phyloP scores from a whole-genome alignment of 2,888 invertebrate species.

The Eulithis prunata region DNA sequence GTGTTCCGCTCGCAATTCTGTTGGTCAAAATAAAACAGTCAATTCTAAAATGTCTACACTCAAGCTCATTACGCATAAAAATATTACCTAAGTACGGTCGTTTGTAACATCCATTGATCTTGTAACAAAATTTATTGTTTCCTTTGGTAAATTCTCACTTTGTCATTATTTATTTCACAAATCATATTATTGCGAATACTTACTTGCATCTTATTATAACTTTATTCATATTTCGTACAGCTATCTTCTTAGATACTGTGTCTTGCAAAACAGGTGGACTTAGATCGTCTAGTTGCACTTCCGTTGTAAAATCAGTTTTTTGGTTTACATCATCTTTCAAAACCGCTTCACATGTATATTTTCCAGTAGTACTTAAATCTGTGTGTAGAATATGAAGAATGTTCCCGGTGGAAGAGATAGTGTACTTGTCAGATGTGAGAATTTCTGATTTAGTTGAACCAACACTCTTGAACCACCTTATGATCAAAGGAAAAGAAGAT shows the following conservation, averaged over 20 bases:
- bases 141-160: too few relatives aligned
- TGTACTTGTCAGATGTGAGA: slow-evolving; percentile 22
- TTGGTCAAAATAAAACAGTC: not conserved
- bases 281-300: slow-evolving; percentile 26
- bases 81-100: too few relatives aligned
- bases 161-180: too few relatives aligned
- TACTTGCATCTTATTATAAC: slow-evolving; percentile 19
- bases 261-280: slow-evolving; percentile 17
- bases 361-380: slow-evolving; percentile 28
- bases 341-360: slow-evolving; percentile 36
- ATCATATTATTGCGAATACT: slow-evolving; percentile 3
- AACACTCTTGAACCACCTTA: slow-evolving; percentile 31
- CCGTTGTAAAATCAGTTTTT: slow-evolving; percentile 15
- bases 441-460: slow-evolving; percentile 6
- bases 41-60: too few relatives aligned
- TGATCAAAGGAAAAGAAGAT: slow-evolving; percentile 28
- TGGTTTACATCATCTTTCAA: slow-evolving; percentile 11
- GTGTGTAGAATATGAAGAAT: slow-evolving; percentile 31
- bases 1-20: slow-evolving; percentile 22
- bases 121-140: too few relatives aligned
- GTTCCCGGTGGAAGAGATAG: slow-evolving; percentile 26
- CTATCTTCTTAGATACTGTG: not conserved
- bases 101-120: too few relatives aligned
- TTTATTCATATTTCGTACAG: slow-evolving; percentile 2
- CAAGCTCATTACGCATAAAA: too few relatives aligned